Conservation (phyloP, 1,140 invertebrate genomes). For the Coptotermes formosanus region DNA sequence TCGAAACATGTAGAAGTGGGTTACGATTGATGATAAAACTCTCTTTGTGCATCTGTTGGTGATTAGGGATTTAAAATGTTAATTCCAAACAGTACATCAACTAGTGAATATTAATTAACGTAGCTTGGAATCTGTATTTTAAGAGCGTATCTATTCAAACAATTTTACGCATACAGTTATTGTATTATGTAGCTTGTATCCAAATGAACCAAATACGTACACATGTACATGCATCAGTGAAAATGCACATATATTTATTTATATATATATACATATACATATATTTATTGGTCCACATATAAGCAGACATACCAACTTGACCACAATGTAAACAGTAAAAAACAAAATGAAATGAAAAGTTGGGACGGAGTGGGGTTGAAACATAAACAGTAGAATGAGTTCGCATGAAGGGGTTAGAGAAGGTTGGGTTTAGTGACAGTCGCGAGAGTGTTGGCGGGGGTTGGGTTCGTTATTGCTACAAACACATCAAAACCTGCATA, state of each 20-base stretch:
- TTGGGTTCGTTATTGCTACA: background rate
- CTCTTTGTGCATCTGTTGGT: no score
- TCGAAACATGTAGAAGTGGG: no score
- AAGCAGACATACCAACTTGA: conserved; percentile 1
- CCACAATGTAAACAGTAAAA: background rate
- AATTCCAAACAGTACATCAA: background rate
- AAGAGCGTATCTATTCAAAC: background rate
- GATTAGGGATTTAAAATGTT: background rate
- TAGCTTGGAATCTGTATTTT: background rate
- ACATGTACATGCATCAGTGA: background rate
- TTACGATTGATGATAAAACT: no score
- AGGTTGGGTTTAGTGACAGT: background rate
- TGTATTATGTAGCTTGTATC: background rate
- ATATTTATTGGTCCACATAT: background rate
- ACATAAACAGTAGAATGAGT: background rate
- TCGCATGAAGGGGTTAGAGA: background rate
- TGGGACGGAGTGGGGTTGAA: background rate
- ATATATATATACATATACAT: background rate
- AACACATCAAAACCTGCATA: conserved; percentile 15
- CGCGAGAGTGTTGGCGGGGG: background rate
- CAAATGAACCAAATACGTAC: background rate
- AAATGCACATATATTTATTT: background rate
- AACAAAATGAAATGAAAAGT: conserved; percentile 1
- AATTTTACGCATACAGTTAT: background rate
- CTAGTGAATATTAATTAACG: conserved; percentile 5